Evolutionary conservation across 2,113 vertebrate genomes (phyloP), one percentile per base, ranked within the genome.

Genomic region (Puffinus mauretanicus): DNA sequence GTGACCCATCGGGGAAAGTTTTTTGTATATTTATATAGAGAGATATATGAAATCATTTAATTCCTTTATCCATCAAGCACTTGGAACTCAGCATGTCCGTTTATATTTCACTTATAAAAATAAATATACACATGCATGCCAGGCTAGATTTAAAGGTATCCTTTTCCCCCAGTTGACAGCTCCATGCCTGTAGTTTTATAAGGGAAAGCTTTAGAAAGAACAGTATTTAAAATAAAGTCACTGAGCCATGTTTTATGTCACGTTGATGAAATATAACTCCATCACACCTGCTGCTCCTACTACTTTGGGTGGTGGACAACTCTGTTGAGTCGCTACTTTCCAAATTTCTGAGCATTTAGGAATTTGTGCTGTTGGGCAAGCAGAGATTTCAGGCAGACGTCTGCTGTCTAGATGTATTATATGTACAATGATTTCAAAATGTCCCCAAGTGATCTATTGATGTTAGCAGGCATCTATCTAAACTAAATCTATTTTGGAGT

Each of bases 41-140:
- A 97, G 95, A 97, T 95, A 96, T 97, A 93, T 98, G 96, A 96
- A 98, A 98, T 97, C 88, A 96, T 97, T 97, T 97, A 96, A 97
- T 97, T 95, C 95, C 97, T 98, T 98, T 97, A 97, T 98, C 97
- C 96, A 98, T 98, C 97, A 98, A 98, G 96, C 97, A 97, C 97
- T 98, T 98, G 97, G 98, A 97, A 98, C 97, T 96, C 97, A 97
- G 97, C 96, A 97, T 97, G 97, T 97, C 96, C 95, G 94, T 97
- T 98, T 98, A 97, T 97, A 97, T 96, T 98, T 97, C 94, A 97
- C 95, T 98, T 98, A 97, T 96, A 96, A 97, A 98, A 98, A 97
- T 97, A 98, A 98, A 98, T 97, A 97, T 90, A 96, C 92, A 97
- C 85, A 47, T 97, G 93, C 93, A 97, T 98, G 97, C 96, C 97